Percentiles rank a stretch among this genome's conserved stretches.
Conservation (phyloP, 1,140 invertebrate species). For the Elymnias hypermnestra region DNA sequence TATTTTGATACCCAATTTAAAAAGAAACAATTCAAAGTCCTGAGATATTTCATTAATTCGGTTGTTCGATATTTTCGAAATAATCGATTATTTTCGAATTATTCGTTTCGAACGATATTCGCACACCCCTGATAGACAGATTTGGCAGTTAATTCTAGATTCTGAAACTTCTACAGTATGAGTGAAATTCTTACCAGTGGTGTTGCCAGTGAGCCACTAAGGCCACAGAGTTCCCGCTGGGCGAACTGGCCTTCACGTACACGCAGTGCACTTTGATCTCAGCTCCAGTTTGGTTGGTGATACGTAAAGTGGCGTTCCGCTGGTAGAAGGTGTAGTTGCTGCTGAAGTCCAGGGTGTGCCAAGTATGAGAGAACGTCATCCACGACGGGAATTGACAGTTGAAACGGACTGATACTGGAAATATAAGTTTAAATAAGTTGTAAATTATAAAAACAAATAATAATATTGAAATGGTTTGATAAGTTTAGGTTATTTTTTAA, state of each 20-base stretch:
- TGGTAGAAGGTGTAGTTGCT: constrained; percentile 82
- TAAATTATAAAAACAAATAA: no score
- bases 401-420: constrained; percentile 76
- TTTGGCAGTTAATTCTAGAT: no score
- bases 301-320: constrained; percentile 79
- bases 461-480: no score
- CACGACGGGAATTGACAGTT: constrained; percentile 83
- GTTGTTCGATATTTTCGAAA: no score
- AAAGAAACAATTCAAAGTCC: no score
- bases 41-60: no score
- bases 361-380: constrained; percentile 81
- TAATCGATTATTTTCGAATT: no score
- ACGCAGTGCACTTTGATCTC: constrained; percentile 81
- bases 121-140: no score
- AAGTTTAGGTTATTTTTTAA: no score
- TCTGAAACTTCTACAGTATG: no score
- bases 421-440: no score
- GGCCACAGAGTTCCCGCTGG: constrained; percentile 75
- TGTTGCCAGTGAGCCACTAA: constrained; percentile 78
- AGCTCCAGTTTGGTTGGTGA: constrained; percentile 76
- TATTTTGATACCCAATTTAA: no score
- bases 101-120: neutral
- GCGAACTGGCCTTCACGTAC: constrained; percentile 76
- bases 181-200: constrained; percentile 71
- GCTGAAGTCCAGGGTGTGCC: constrained; percentile 83